phyloP scores from a whole-genome alignment of 2,113 vertebrate genomes.

The Fregetta grallaria region DNA sequence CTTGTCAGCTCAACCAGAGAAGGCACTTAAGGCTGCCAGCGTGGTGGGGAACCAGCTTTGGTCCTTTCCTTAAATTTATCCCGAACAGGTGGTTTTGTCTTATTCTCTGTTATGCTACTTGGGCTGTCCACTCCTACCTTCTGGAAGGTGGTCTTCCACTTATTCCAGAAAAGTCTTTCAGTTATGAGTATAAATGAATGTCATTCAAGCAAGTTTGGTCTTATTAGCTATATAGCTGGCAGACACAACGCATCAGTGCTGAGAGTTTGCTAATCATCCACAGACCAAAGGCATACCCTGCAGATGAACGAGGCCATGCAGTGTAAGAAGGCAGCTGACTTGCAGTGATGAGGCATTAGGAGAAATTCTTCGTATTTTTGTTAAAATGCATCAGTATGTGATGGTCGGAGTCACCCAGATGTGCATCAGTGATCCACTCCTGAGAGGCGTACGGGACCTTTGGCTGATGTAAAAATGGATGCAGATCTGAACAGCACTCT shows the following conservation, averaged over 20 bases:
- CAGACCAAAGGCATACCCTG: neutral
- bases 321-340: neutral
- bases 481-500: neutral
- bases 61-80: neutral
- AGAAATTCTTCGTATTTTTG: neutral
- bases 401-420: neutral
- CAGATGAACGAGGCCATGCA: neutral
- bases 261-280: no score
- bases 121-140: neutral
- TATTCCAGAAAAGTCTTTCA: neutral
- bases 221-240: accelerated
- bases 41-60: neutral
- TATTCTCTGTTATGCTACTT: neutral
- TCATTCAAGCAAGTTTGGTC: neutral
- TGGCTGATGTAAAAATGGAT: neutral
- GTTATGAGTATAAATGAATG: neutral
- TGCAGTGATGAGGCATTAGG: neutral
- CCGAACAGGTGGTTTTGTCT: neutral
- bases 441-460: neutral
- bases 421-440: accelerated
- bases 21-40: neutral
- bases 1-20: neutral
- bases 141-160: neutral
- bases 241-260: neutral
- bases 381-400: neutral